A percentile compares a stretch with the other conserved stretches of the same genome.
These are phyloP conservation scores for Pygmarrhopalites habei DNA, from an alignment of 1,140 invertebrate genomes.

Conservation along the genomic window DNA sequence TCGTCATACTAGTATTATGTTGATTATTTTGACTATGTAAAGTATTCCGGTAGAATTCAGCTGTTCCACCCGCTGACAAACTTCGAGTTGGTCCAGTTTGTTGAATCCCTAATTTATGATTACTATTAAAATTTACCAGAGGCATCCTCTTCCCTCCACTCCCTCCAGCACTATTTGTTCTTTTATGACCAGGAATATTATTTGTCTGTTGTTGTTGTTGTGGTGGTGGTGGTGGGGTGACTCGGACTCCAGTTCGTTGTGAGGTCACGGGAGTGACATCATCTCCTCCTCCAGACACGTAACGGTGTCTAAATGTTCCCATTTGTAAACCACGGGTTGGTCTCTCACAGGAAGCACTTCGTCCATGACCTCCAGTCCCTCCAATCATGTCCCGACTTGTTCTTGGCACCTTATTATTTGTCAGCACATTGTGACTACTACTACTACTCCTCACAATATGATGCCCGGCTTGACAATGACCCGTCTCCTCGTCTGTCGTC, in stretches of 20 bases:
- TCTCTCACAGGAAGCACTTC: slow-evolving; percentile 29
- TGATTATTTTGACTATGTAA: neutral
- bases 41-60: slow-evolving; percentile 31
- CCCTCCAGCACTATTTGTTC: neutral
- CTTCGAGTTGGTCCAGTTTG: slow-evolving; percentile 17
- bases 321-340: neutral
- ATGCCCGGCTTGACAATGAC: neutral
- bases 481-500: slow-evolving; percentile 34
- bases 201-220: no score
- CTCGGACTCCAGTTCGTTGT: no score
- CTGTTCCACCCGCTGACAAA: slow-evolving; percentile 31
- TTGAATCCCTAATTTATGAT: neutral
- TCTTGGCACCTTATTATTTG: neutral
- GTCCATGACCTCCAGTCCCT: neutral
- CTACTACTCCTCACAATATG: slow-evolving; percentile 31
- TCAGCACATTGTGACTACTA: slow-evolving; percentile 5
- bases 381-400: neutral
- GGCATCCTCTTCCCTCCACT: no score
- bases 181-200: slow-evolving; percentile 1
- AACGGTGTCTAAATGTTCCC: neutral
- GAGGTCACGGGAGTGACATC: no score
- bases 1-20: no score
- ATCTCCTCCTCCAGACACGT: slow-evolving; percentile 5
- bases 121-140: neutral
- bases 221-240: no score